A percentile compares a stretch with the other conserved stretches of the same genome.
Evolutionary conservation across 2,797 vertebrate species (phyloP).

Genomic region (Synanceia verrucosa): DNA sequence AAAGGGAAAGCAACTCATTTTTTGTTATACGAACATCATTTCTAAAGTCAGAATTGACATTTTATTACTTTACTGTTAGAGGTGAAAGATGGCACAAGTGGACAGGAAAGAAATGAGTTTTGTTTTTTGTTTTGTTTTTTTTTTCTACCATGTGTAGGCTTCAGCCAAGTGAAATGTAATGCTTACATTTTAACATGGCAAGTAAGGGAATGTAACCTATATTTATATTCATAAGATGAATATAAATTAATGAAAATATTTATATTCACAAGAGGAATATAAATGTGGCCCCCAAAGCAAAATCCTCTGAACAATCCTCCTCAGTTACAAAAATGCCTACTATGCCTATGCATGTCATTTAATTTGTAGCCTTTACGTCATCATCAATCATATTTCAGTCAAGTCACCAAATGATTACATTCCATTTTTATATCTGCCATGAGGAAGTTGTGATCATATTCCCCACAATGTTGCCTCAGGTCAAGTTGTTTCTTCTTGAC

Average conservation of each 20-base stretch:
- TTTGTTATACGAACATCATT: constrained; percentile 3
- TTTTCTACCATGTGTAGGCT: background rate
- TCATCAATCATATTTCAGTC: constrained; percentile 46
- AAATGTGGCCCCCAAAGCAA: background rate
- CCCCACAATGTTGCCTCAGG: constrained; percentile 63
- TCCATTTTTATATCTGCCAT: constrained; percentile 65
- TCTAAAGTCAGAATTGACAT: constrained; percentile 22
- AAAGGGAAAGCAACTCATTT: constrained; percentile 31
- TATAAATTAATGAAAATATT: too few species aligned
- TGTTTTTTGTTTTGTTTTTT: constrained; percentile 2
- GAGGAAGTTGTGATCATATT: constrained; percentile 31
- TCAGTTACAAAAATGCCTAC: constrained; percentile 50
- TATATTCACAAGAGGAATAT: background rate
- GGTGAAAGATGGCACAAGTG: constrained; percentile 10
- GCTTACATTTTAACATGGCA: constrained; percentile 6
- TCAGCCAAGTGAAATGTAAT: constrained; percentile 5
- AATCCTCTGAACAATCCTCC: background rate
- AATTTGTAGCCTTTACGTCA: constrained; percentile 66
- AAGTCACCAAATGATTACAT: constrained; percentile 72
- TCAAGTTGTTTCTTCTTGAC: constrained; percentile 64
- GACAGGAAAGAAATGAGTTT: background rate
- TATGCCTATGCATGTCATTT: constrained; percentile 69
- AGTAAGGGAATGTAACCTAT: background rate
- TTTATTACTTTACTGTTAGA: constrained; percentile 22
- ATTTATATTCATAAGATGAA: background rate